Evolutionary conservation across 2,797 vertebrate genomes (phyloP), one percentile per base, ranked within the genome.

Genomic region (Hydrocynus forskahlii): DNA sequence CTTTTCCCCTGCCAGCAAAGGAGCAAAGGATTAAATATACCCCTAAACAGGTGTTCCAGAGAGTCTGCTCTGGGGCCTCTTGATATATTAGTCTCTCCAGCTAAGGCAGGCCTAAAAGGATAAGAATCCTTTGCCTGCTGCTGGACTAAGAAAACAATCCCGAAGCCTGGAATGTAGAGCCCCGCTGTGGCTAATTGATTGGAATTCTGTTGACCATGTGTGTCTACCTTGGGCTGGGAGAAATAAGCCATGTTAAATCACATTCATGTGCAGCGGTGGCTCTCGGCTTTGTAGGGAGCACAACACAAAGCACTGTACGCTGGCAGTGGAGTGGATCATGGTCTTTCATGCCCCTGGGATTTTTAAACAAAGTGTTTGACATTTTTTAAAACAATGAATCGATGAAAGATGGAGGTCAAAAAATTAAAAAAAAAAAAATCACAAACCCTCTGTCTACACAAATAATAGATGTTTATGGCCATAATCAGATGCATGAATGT

Each of bases 161-260:
- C 82, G 83, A 87, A 83, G 71, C 75, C 86, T 87, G 91, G 91
- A 91, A 92, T 92, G 90, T 84, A 85, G 89, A 91, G 87, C 86
- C 82, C 52, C 35, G 88, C 89, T 89, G 92, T 89, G 88, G 87
- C 90, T 88, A 92, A 90, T 90, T 89, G 89, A 91, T 89, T 88
- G 91, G 91, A 92, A 92, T 92, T 91, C 81, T 83, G 82, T 85
- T 76, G 72, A 81, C 80, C 84, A 86, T 87, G 82, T 83, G 81
- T 85, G 82, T 86, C 83, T 82, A 79, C 71, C 63, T 59, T 75
- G 78, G 68, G 35, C 67, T 21, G 71, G 68, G 69, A 84, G 78
- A 78, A 85, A 82, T 86, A 83, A 83, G 81, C 66, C 17, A 43
- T 80, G 81, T 78, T 86, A 85, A 82, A 80, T 85, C 79, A 83